Evolutionary conservation across 2,113 vertebrate species (phyloP), one percentile per base, ranked within the genome.

Genomic region (Platycercus adscitus): DNA sequence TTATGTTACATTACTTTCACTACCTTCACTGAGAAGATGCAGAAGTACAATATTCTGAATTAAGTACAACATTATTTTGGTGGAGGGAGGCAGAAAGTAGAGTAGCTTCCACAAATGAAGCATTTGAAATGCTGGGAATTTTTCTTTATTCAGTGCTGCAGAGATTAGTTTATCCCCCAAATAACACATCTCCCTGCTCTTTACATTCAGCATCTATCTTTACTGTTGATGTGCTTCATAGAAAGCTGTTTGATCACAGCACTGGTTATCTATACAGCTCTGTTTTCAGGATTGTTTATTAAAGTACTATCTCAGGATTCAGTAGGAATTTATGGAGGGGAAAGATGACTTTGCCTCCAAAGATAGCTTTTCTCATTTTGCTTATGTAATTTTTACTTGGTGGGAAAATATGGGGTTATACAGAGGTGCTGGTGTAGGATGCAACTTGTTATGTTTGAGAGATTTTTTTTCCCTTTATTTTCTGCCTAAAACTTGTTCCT

Each of bases 241-340:
- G 73, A 46, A 90, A 91, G 65, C 43, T 86, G 44, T 89, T 81
- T 65, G 69, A 49, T 86, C 65, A 24, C 43, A 68, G 56, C 52
- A 52, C 41, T 72, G 44, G 77, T 93, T 91, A 90, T 78, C 79
- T 83, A 41, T 56, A 77, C 71, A 70, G 75, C 44, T 77, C 33
- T 78, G 47, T 73, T 81, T 88, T 81, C 69, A 92, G 46, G 52
- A 86, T 68, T 92, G 86, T 91, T 92, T 95, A 61, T 89, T 92
- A 88, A 76, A 93, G 86, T 80, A 52, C 17, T 91, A 16, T 71
- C 75, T 89, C 72, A 81, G 61, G 91, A 89, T 89, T 93, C 35
- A 93, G 2, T 23, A 72, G 44, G 58, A 66, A 91, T 88, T 96
- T 84, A 69, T 16, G 28, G 81, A 95, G 81, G 69, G 46, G 47